phyloP scores from a whole-genome alignment of 1,140 invertebrate species.

The Trichomalopsis sarcophagae region DNA sequence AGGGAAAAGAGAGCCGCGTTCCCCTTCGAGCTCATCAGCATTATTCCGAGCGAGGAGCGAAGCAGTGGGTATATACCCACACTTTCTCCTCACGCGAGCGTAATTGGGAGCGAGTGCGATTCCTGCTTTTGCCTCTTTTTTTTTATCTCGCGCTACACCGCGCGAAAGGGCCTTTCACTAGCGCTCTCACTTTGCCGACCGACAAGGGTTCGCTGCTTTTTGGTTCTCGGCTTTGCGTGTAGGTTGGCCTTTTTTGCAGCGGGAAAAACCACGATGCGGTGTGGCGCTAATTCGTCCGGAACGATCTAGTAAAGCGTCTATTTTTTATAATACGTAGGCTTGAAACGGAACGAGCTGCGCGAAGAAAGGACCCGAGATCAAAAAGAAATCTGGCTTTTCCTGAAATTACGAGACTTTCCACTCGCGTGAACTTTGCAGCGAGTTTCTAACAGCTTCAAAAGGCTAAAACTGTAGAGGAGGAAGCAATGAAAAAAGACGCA shows the following conservation, averaged over 20 bases:
- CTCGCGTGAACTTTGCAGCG: too few relatives aligned
- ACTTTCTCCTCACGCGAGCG: conserved; percentile 19
- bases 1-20: not conserved
- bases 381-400: too few relatives aligned
- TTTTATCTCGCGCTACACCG: not conserved
- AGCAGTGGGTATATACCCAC: not conserved
- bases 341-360: not conserved
- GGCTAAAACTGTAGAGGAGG: too few relatives aligned
- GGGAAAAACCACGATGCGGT: not conserved
- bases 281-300: not conserved
- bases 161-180: conserved; percentile 12
- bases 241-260: not conserved
- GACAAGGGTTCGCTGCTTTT: not conserved
- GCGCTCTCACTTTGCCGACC: not conserved
- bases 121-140: conserved; percentile 1
- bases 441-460: too few relatives aligned
- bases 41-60: not conserved
- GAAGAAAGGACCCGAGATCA: too few relatives aligned
- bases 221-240: not conserved
- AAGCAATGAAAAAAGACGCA: not conserved
- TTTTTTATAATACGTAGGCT: not conserved
- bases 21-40: not conserved
- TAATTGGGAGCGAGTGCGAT: conserved; percentile 22
- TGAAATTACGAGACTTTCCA: too few relatives aligned
- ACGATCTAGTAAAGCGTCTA: not conserved